Conservation (phyloP, 2,888 invertebrate genomes). For the Pachycephus smyrnensis region DNA sequence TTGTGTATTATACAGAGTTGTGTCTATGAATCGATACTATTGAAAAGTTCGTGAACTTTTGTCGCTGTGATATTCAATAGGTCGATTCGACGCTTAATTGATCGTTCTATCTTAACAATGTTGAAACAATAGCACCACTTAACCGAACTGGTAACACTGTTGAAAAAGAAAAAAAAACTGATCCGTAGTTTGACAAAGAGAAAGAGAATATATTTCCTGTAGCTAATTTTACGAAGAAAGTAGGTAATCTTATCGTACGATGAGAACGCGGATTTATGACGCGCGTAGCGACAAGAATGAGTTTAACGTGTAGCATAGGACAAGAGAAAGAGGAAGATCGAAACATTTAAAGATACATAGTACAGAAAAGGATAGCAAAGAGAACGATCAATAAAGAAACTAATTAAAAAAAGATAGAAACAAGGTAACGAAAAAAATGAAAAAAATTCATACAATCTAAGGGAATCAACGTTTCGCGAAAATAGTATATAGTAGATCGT, state of each 20-base stretch:
- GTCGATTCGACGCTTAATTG: background rate
- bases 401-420: background rate
- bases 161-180: background rate
- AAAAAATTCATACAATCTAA: background rate
- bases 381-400: background rate
- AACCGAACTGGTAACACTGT: background rate
- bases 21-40: background rate
- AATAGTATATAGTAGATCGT: background rate
- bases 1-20: background rate
- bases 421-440: background rate
- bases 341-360: background rate
- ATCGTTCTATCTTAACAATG: background rate
- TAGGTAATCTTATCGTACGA: background rate
- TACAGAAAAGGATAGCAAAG: background rate
- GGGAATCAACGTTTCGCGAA: background rate
- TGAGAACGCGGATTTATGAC: background rate
- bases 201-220: background rate
- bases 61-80: background rate
- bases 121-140: background rate
- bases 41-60: background rate
- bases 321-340: background rate
- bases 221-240: background rate
- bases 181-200: background rate
- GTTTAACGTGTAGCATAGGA: background rate
- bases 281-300: background rate